Evolutionary conservation across 2,888 invertebrate species (phyloP).

Genomic region (Tenthredo scrophulariae): DNA sequence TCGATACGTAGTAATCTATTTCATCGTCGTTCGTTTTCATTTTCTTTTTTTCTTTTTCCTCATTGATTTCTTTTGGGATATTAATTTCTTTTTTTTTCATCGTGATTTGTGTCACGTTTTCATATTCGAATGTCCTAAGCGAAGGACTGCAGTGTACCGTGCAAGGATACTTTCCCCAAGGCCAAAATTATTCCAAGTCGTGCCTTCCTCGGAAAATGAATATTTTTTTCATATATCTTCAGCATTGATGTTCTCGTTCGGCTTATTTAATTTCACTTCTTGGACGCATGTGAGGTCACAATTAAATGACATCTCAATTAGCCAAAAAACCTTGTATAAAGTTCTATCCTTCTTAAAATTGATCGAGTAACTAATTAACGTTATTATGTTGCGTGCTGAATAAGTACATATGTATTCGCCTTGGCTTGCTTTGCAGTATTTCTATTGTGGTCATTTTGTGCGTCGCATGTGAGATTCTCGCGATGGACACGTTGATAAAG

Average conservation of each 20-base stretch:
- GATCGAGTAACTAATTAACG: not conserved
- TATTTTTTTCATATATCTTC: slow-evolving; percentile 14
- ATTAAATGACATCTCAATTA: not conserved
- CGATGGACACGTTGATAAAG: slow-evolving; percentile 13
- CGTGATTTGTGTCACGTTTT: not conserved
- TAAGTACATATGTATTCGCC: not conserved
- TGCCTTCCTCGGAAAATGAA: not conserved
- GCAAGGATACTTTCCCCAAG: not conserved
- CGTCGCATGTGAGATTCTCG: slow-evolving; percentile 23
- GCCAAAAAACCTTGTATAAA: not conserved
- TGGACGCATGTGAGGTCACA: not conserved
- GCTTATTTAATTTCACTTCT: slow-evolving; percentile 1
- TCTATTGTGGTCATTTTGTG: not conserved
- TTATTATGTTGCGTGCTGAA: not conserved
- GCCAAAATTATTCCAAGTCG: not conserved
- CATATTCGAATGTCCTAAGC: not conserved
- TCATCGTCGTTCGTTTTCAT: not conserved
- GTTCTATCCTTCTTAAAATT: not conserved
- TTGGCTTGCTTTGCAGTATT: slow-evolving; percentile 47
- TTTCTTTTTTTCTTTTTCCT: not conserved
- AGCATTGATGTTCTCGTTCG: not conserved
- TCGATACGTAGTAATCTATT: slow-evolving; percentile 9
- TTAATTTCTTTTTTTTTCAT: not conserved
- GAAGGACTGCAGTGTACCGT: not conserved
- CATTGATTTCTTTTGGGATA: not conserved